Evolutionary conservation across 2,113 vertebrate species (phyloP).

Genomic region (Bungarus multicinctus): DNA sequence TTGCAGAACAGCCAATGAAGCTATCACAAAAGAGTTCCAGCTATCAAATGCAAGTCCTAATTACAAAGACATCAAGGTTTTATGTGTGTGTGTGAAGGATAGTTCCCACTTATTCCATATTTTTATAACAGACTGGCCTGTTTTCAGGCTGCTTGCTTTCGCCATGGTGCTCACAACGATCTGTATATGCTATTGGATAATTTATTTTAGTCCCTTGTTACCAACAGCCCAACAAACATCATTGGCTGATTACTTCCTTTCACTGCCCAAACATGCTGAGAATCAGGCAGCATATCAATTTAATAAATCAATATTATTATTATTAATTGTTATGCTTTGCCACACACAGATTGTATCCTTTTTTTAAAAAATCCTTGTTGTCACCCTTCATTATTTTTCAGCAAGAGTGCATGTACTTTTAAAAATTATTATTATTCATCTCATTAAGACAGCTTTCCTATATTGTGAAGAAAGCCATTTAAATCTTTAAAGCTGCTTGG

Average conservation of each 20-base stretch:
- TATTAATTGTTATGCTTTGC: background rate
- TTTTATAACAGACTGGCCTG: background rate
- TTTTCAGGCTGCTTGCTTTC: background rate
- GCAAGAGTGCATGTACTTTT: background rate
- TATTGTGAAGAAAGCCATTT: background rate
- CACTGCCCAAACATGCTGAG: background rate
- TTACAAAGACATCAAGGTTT: background rate
- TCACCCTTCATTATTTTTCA: background rate
- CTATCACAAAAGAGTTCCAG: background rate
- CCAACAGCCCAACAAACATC: background rate
- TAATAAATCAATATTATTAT: background rate
- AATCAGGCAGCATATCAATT: background rate
- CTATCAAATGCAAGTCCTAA: background rate
- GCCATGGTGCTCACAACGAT: background rate
- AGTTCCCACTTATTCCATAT: background rate
- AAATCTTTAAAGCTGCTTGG: background rate
- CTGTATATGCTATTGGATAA: background rate
- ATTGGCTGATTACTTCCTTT: background rate
- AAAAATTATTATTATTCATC: background rate
- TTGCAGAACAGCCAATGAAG: background rate
- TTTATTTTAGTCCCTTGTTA: background rate
- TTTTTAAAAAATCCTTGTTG: background rate
- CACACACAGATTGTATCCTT: background rate
- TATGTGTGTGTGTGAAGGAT: too few species aligned
- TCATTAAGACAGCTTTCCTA: background rate